Base-by-base conservation (phyloP, 2,797 vertebrate genomes). In the Otolemur crassicaudatus region DNA sequence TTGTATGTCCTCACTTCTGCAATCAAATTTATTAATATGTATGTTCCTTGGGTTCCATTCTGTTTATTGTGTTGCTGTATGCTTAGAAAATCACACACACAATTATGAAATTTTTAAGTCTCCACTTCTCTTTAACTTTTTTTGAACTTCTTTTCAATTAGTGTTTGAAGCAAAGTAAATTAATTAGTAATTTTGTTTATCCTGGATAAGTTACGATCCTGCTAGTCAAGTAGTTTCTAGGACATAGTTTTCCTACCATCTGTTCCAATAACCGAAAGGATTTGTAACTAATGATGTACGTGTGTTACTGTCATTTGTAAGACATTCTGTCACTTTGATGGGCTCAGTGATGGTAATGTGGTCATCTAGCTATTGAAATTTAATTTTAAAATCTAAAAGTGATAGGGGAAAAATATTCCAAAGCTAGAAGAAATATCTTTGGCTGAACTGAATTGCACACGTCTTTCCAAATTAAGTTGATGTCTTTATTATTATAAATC, bases 111-210 rank as follows among this genome's bases (percentile, higher is more conserved):
- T 76, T 75, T 95, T 89, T 60, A 81, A 88, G 73, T 37, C 29
- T 86, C 53, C 60, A 80, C 29, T 94, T 75, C 13, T 70, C 31
- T 83, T 90, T 60, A 89, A 86, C 58, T 67, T 37, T 72, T 94
- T 83, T 88, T 92, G n/a, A 87, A 88, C 3, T 25, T 70, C 1
- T 37, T 92, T 89, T 94, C 75, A 90, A 60, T 72, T 63, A 77
- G 40, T 10, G 87, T 93, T 88, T 77, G 37, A 87, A 46, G 27
- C 40, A 81, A 93, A 94, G 70, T 65, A 76, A 27, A 92, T 95
- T 56, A 73, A 89, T 94, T 94, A 84, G 46, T 65, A 94, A 84
- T 95, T 94, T 95, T 94, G 70, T 97, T 91, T 94, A 61, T 94
- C 73, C 87, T 29, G 16, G 12, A 77, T 88, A 86, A 49, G 37